Evolutionary conservation across 2,888 invertebrate species (phyloP).

Genomic region (Acleris literana): DNA sequence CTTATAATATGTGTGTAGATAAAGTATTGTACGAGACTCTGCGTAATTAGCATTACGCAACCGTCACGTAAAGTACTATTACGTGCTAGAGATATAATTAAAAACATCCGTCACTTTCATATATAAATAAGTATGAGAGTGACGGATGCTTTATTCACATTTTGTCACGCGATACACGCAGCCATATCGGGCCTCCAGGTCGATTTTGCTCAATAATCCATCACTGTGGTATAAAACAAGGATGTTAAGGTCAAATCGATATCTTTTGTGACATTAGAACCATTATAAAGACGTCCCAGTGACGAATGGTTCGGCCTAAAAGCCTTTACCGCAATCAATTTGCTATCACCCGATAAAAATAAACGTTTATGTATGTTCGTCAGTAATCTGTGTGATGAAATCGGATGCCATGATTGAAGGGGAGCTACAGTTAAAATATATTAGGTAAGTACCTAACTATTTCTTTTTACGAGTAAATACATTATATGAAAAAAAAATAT

Average conservation of each 20-base stretch:
- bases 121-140: no score
- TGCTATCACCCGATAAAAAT: constrained; percentile 14
- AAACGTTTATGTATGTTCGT: constrained; percentile 9
- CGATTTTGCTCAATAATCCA: background rate
- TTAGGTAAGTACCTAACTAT: no score
- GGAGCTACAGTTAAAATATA: background rate
- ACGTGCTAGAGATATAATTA: no score
- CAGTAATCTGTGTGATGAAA: constrained; percentile 7
- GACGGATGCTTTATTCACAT: no score
- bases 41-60: no score
- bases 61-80: no score
- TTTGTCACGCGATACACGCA: no score
- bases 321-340: constrained; percentile 29
- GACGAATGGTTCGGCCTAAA: constrained; percentile 27
- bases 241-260: constrained; percentile 5
- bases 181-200: background rate
- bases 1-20: no score
- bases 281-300: constrained; percentile 27
- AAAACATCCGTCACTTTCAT: no score
- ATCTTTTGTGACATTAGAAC: constrained; percentile 7
- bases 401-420: background rate
- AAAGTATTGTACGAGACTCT: no score
- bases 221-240: background rate
- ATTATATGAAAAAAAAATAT: no score
- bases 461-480: no score